Evolutionary conservation across 1,140 invertebrate species (phyloP).

Genomic region (Camponotus floridanus): DNA sequence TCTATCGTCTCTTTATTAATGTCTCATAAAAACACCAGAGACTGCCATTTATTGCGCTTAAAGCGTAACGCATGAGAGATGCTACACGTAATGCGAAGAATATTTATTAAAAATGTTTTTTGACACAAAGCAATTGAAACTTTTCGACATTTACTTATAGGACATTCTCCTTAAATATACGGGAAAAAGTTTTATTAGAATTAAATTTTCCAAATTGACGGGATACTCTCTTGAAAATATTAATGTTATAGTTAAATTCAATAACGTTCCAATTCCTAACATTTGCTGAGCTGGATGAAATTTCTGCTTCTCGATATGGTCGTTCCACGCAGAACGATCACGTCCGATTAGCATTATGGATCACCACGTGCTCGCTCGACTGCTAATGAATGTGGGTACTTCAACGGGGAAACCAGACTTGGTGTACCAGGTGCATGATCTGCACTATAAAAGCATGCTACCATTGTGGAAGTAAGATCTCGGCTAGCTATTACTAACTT

Average conservation of each 20-base stretch:
- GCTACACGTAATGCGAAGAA: not conserved
- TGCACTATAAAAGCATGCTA: conserved; percentile 72
- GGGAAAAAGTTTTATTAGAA: too few species aligned
- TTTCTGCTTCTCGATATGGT: not conserved
- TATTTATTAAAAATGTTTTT: conserved; percentile 2
- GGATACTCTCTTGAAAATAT: not conserved
- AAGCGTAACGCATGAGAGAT: not conserved
- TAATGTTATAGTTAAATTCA: not conserved
- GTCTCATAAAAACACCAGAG: conserved; percentile 10
- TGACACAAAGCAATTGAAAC: not conserved
- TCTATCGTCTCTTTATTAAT: conserved; percentile 18
- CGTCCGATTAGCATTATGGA: conserved; percentile 57
- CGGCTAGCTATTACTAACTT: conserved; percentile 30
- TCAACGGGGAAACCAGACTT: conserved; percentile 67
- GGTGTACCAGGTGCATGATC: conserved; percentile 71
- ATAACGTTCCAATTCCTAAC: not conserved
- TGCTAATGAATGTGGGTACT: conserved; percentile 65
- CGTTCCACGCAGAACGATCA: conserved; percentile 27
- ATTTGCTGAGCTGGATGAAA: not conserved
- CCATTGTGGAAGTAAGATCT: conserved; percentile 67
- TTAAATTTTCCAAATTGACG: not conserved
- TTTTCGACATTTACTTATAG: not conserved
- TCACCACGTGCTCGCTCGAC: conserved; percentile 65
- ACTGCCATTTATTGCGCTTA: conserved; percentile 20
- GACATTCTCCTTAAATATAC: too few species aligned